Evolutionary conservation across 2,888 invertebrate genomes (phyloP).

Genomic region (Caenorhabditis sp.): DNA sequence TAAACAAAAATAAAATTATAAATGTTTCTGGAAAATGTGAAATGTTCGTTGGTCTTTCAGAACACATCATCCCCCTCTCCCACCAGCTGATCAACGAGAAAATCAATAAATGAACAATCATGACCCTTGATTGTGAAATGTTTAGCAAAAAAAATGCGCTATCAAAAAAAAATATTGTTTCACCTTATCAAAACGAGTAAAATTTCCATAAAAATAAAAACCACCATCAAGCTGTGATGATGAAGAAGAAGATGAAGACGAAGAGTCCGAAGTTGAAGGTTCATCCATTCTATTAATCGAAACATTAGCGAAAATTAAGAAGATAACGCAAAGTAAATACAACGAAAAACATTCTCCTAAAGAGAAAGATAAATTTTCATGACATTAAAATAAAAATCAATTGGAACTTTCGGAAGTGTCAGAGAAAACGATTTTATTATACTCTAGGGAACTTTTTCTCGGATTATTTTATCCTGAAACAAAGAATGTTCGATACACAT

Average conservation of each 20-base stretch:
- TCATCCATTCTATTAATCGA: conserved; percentile 11
- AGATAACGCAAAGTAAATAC: not conserved
- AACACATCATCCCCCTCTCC: not conserved
- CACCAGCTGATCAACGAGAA: not conserved
- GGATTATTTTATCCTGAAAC: too few relatives aligned
- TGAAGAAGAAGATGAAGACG: conserved; percentile 5
- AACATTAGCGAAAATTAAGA: not conserved
- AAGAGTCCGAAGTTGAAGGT: conserved; percentile 13
- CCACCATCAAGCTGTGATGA: not conserved
- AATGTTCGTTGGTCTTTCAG: not conserved
- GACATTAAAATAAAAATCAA: too few relatives aligned
- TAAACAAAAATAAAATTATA: conserved; percentile 68
- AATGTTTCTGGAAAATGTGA: not conserved
- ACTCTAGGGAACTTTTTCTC: too few relatives aligned
- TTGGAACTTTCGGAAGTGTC: too few relatives aligned
- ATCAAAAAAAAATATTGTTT: not conserved
- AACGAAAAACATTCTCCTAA: not conserved
- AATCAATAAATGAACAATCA: not conserved
- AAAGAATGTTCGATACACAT: too few relatives aligned
- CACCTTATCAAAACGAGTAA: conserved; percentile 8
- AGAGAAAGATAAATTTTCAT: not conserved
- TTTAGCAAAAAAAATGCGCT: too few relatives aligned
- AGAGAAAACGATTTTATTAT: too few relatives aligned
- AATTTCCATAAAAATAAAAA: conserved; percentile 29
- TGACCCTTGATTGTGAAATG: too few relatives aligned